Percentiles rank a stretch among this genome's conserved stretches.
Conservation (phyloP, 1,140 invertebrate genomes). For the Zaprionus africanus region DNA sequence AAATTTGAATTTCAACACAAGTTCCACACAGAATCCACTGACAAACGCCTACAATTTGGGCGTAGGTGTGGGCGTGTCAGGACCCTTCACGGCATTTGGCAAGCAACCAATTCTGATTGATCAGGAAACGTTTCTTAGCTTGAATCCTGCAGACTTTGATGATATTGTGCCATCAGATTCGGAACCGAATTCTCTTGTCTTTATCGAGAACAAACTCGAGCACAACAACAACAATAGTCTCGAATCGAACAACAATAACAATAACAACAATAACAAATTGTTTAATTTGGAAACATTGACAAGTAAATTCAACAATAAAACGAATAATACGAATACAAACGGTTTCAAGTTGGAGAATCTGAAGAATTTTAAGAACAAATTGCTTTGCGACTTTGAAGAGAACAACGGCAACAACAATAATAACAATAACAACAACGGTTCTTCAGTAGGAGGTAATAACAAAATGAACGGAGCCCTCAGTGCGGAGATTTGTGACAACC, state of each 20-base stretch:
- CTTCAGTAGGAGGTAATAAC: conserved; percentile 52
- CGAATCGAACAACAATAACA: conserved; percentile 67
- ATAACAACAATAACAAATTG: conserved; percentile 70
- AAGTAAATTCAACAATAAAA: conserved; percentile 81
- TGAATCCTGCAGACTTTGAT: conserved; percentile 83
- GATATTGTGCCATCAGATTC: conserved; percentile 83
- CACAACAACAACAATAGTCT: conserved; percentile 62
- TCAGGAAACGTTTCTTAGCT: conserved; percentile 82
- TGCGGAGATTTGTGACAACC: conserved; percentile 83
- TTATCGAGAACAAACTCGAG: conserved; percentile 78
- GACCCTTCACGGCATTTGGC: conserved; percentile 50
- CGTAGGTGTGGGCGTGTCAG: conserved; percentile 57
- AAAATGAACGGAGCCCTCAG: conserved; percentile 81
- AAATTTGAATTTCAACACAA: conserved; percentile 80
- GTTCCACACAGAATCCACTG: conserved; percentile 67
- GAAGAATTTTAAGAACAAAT: conserved; percentile 84
- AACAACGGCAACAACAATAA: conserved; percentile 50
- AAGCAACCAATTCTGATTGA: conserved; percentile 82
- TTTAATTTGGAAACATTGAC: conserved; percentile 76
- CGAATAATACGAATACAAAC: conserved; percentile 83
- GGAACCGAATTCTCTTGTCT: conserved; percentile 76
- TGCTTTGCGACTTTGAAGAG: conserved; percentile 82
- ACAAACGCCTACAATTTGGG: conserved; percentile 75
- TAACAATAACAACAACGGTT: conserved; percentile 45
- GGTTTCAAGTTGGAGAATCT: conserved; percentile 82